phyloP scores from a whole-genome alignment of 1,140 invertebrate species.

The Rhopalosiphum maidis region DNA sequence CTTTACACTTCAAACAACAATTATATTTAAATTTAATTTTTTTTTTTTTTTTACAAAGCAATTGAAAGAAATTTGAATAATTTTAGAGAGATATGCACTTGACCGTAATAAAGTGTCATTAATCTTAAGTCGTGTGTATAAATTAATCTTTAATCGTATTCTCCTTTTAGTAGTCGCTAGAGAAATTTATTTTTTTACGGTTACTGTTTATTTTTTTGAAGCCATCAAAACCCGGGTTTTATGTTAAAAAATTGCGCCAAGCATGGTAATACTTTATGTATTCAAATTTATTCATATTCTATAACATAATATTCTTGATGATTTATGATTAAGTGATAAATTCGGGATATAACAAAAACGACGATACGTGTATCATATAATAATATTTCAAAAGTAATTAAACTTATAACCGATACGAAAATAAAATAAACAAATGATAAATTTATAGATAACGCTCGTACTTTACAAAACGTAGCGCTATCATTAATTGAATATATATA shows the following conservation, averaged over 20 bases:
- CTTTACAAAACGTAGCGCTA: neutral
- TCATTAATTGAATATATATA: neutral
- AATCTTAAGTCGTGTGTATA: slow-evolving; percentile 17
- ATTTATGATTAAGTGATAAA: slow-evolving; percentile 1
- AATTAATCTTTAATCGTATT: neutral
- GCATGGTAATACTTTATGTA: neutral
- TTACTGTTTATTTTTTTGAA: neutral
- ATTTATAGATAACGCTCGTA: neutral
- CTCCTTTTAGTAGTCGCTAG: neutral
- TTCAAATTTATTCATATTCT: slow-evolving; percentile 25
- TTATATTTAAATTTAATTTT: neutral
- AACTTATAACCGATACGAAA: neutral
- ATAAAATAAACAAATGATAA: too few relatives aligned
- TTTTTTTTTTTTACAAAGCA: neutral
- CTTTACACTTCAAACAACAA: neutral
- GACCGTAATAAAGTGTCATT: slow-evolving; percentile 17
- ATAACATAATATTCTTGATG: neutral
- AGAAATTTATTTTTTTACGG: neutral
- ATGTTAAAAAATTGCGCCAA: neutral
- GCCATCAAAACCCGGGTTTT: neutral
- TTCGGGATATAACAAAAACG: neutral
- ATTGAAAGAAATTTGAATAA: neutral
- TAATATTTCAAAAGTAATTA: slow-evolving; percentile 7
- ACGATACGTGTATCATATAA: neutral
- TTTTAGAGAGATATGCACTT: neutral